These are phyloP conservation scores for Sylvietta virens DNA, from an alignment of 2,113 vertebrate genomes.

Conservation along the genomic window DNA sequence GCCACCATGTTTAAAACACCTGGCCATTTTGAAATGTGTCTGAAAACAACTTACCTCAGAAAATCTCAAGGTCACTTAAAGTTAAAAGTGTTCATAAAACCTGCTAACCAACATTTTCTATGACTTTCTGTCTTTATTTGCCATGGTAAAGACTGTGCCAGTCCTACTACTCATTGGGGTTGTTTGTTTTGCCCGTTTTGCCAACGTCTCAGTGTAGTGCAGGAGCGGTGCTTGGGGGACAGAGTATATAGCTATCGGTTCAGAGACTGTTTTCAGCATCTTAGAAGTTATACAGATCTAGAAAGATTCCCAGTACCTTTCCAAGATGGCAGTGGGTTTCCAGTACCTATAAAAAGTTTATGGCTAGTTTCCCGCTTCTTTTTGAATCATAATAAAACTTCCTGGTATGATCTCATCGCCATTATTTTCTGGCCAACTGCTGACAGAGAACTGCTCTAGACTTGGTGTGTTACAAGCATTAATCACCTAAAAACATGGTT, in stretches of 20 bases:
- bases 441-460: not conserved
- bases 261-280: not conserved
- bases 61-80: not conserved
- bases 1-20: not conserved
- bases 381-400: not conserved
- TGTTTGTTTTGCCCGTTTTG: not conserved
- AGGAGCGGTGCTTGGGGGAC: not conserved
- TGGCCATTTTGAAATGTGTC: not conserved
- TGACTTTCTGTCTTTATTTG: not conserved
- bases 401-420: not conserved
- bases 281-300: not conserved
- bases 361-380: not conserved
- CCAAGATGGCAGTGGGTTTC: not conserved
- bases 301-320: not conserved
- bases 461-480: not conserved
- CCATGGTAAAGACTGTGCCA: not conserved
- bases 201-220: not conserved
- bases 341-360: not conserved
- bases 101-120: not conserved
- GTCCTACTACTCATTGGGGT: not conserved
- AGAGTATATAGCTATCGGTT: not conserved
- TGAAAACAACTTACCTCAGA: not conserved
- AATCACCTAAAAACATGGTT: not conserved
- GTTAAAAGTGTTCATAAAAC: not conserved
- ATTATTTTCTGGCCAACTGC: not conserved